A percentile compares a stretch with the other conserved stretches of the same genome.
phyloP scores from a whole-genome alignment of 2,113 vertebrate species.

The Castor canadensis region DNA sequence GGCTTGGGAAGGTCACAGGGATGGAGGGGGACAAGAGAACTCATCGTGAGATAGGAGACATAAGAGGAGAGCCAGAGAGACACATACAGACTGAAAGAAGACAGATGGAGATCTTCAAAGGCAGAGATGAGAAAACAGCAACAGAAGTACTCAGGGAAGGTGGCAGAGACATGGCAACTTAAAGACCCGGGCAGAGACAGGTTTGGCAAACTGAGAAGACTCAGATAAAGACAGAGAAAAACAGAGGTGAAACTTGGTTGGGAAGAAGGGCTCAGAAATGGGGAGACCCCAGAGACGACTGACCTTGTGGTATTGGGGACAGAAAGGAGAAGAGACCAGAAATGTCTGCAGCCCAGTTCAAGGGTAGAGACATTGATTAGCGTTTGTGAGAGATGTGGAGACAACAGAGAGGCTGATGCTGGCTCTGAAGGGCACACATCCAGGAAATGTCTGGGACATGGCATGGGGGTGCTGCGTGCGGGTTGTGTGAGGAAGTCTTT shows the following conservation, averaged over 20 bases:
- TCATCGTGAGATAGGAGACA: constrained; percentile 64
- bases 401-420: not conserved
- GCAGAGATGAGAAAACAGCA: constrained; percentile 11
- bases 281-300: not conserved
- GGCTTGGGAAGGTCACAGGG: constrained; percentile 67
- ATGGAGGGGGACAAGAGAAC: constrained; percentile 69
- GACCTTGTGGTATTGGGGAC: not conserved
- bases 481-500: not conserved
- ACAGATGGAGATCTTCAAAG: not conserved
- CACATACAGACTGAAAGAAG: not conserved
- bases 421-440: not conserved
- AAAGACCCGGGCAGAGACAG: not conserved
- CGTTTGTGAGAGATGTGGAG: not conserved
- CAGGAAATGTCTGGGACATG: not conserved
- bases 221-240: not conserved
- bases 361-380: constrained; percentile 1
- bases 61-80: not conserved
- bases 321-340: not conserved
- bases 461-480: not conserved
- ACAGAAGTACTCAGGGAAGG: constrained; percentile 38
- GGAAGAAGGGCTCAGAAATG: not conserved
- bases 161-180: not conserved
- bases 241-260: not conserved
- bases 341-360: not conserved
- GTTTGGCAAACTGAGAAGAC: not conserved